Evolutionary conservation across 2,113 vertebrate genomes (phyloP).

Genomic region (Anoplopoma fimbria): DNA sequence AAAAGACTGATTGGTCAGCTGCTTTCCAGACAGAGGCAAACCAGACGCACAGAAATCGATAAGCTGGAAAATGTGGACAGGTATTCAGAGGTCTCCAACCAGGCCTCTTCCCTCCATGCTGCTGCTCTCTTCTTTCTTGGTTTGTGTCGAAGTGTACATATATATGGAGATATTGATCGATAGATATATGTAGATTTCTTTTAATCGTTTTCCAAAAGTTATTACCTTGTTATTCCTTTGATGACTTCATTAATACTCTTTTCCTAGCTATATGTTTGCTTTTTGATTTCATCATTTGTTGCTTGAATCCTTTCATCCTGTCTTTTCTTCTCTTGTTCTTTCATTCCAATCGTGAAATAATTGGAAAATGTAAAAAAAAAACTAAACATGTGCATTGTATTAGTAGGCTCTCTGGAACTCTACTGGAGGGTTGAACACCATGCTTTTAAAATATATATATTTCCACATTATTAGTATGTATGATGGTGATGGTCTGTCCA

Average conservation of each 20-base stretch:
- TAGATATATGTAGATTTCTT: no score
- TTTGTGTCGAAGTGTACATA: not conserved
- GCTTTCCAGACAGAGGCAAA: not conserved
- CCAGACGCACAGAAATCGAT: not conserved
- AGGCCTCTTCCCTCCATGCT: not conserved
- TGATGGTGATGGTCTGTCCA: not conserved
- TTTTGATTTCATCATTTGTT: conserved; percentile 1
- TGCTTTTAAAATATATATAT: not conserved
- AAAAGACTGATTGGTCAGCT: not conserved
- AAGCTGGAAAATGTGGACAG: not conserved
- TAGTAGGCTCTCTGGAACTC: not conserved
- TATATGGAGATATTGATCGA: not conserved
- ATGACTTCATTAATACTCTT: not conserved
- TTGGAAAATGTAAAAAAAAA: not conserved
- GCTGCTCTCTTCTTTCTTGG: not conserved
- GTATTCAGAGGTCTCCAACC: not conserved
- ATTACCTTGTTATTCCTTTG: not conserved
- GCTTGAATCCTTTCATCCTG: not conserved
- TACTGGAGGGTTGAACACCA: not conserved
- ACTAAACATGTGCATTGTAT: not conserved
- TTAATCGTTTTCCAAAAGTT: not conserved
- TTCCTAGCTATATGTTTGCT: not conserved
- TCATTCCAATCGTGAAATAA: not conserved
- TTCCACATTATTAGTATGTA: not conserved
- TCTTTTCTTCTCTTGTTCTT: not conserved